Base-by-base conservation (phyloP, 2,888 invertebrate species). In the Heliconius charithonia region DNA sequence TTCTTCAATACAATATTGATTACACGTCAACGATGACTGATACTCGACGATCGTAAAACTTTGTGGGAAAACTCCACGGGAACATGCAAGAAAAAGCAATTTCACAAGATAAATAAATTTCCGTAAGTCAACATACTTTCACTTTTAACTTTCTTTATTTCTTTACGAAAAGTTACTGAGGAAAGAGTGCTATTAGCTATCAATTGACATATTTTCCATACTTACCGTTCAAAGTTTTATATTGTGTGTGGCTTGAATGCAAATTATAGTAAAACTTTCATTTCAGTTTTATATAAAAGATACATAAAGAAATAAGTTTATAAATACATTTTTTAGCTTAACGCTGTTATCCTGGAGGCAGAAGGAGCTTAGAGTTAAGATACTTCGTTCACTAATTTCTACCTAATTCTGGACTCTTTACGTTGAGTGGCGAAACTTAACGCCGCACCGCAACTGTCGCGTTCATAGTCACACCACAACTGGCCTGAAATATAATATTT, bases 21-120 rank as follows among this genome's bases (percentile, higher is more conserved):
- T 72, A 56, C 32, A 56, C 16, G 59, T 72, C 72, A n/a, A 32
- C 32, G 32, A n/a, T 59, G 72, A 72, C 51, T 72, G 72, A 72
- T 72, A 59, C 59, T 72, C 72, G 29, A 32, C 59, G 59, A 72
- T 72, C 72, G 59, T 59, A 72, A 37, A 72, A 72, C 63, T 74
- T 62, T 71, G 56, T 56, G n/a, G 29, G 56, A 56, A 59, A 72
- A 72, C 56, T 56, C 56, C 13, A 51, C 74, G 29, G 29, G 27
- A 45, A 63, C 73, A 63, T 45, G 63, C 63, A 45, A 63, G 63
- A 74, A 74, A 74, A 74, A 74, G 63, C 62, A 74, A 74, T 74
- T 74, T 63, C 62, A 65, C 62, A 62, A 74, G 63, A 22, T 63
- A 74, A 74, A 63, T 74, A 63, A 65, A 74, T 74, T 74, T 74